Evolutionary conservation across 2,888 invertebrate species (phyloP), one percentile per base, ranked within the genome.

Genomic region (Drosophila picticornis): DNA sequence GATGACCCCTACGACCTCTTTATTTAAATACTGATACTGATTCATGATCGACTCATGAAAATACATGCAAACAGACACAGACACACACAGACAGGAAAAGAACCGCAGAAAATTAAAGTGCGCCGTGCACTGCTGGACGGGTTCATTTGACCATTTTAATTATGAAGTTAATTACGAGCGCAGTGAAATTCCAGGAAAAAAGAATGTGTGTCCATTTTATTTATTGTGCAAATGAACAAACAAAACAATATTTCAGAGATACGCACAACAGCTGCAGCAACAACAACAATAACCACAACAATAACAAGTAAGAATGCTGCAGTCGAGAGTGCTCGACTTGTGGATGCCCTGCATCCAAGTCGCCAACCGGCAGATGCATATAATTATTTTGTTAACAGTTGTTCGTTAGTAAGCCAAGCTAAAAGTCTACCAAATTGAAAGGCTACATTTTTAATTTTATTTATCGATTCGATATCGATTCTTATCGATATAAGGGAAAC

Each of bases 71-170:
- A 13, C 27, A 38, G 16, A 19, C 25, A 38, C n/a, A 52, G 5
- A n/a, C 6, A 53, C 11, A 22, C 7, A 38, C 5, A 50, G 43
- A 63, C 40, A 46, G n/a, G 9, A 2, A 22, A 32, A 55, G 9
- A 68, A 40, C 34, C 50, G 31, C 38, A 66, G 38, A 65, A 53
- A 53, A 61, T 60, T 53, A 58, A 65, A 72, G 59, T 52, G 71
- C 51, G 55, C 56, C 52, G 36, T 58, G 43, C 50, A 11, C 10
- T 52, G 57, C 32, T 60, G 63, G 51, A 51, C 40, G 74, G 59
- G 82, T 81, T 81, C 79, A 82, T 81, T 82, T 82, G 76, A 76
- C 51, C 82, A 81, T 79, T 79, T 81, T 82, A 81, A 81, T 81
- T 79, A 81, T 82, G 82, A 81, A 81, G 82, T 81, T 81, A 82